Base-by-base conservation (phyloP, 2,888 invertebrate genomes). In the Xiphydria camelus region DNA sequence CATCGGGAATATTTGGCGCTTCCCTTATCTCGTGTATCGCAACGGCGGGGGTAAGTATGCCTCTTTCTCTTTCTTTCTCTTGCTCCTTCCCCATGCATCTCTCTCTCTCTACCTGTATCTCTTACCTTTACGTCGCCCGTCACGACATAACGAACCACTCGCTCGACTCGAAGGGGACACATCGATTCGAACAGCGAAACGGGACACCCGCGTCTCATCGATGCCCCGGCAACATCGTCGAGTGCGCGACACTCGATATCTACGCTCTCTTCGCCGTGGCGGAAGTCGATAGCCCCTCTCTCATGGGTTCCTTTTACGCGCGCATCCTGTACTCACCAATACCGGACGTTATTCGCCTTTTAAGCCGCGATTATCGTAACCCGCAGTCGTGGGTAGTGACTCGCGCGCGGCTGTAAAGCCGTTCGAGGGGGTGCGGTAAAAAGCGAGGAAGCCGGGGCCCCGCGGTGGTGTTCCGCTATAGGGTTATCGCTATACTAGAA, bases 1-100 rank as follows among this genome's bases (percentile, higher is more conserved):
- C 32, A 78, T 89, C 50, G 88, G 89, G 49, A 89, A 89, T 70
- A 87, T 89, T 34, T 88, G 87, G 87, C 79, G 89, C 54, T 89
- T 89, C 74, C 89, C 89, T 4, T 89, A 87, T 71, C 79, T 89
- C 35, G 85, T 85, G 65, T 89, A 88, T 73, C 83, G 86, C 64
- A 89, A 88, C 75, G 89, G 89, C 41, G 89, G 89, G 68, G 89
- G 89, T 88, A 75, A 77, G 81, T 76, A 67, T 61, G 7, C n/a
- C 18, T 34, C 41, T 41, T 36, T 19, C 18, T 21, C n/a, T n/a
- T n/a, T n/a, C n/a, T n/a, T n/a, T n/a, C n/a, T 29, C 36, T 18
- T 19, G 12, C 12, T 21, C 32, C 41, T 37, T 36, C 37, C 31
- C 36, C 34, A 25, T 25, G 40, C 40, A 31, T 22, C 33, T 29